Evolutionary conservation across 2,888 invertebrate genomes (phyloP), one percentile per base, ranked within the genome.

Genomic region (Conistra vaccinii): DNA sequence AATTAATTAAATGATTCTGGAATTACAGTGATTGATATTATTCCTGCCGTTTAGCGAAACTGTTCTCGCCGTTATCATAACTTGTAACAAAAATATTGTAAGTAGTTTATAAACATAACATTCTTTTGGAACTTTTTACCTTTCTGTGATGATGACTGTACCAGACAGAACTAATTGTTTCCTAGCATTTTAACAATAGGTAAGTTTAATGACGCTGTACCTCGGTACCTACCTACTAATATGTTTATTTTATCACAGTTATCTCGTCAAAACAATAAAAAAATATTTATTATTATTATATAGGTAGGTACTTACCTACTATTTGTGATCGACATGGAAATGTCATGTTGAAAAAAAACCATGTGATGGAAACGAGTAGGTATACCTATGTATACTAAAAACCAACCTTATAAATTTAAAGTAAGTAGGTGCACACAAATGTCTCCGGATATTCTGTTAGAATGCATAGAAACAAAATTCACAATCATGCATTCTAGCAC

Each of bases 111-210:
- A 65, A 23, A 65, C n/a, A 35, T 53, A 53, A 35, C n/a, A 66
- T 35, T 53, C 2, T 32, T 51, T 66, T 66, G 53, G 10, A 20
- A 35, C n/a, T 6, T 20, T 32, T 53, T 26, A 35, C n/a, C 12
- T 66, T 66, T n/a, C 20, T 35, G 55, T 20, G 55, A 14, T 53
- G 45, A 45, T 57, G 39, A 29, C 65, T 57, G 65, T 75, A 66
- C 75, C 29, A 75, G n/a, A 39, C 29, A 75, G n/a, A 39, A 39
- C 39, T 39, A 66, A 75, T 75, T 51, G n/a, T 74, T 74, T 65
- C 74, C 74, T 74, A 32, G 23, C 57, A 32, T 26, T 32, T 66
- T 29, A 74, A 75, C 75, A 75, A 74, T 75, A 20, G 39, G 2
- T 63, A 32, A 39, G 10, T 65, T 39, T 65, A 63, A 65, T 65